Conservation (phyloP, 2,113 vertebrate species). For the Morphnarchus princeps region DNA sequence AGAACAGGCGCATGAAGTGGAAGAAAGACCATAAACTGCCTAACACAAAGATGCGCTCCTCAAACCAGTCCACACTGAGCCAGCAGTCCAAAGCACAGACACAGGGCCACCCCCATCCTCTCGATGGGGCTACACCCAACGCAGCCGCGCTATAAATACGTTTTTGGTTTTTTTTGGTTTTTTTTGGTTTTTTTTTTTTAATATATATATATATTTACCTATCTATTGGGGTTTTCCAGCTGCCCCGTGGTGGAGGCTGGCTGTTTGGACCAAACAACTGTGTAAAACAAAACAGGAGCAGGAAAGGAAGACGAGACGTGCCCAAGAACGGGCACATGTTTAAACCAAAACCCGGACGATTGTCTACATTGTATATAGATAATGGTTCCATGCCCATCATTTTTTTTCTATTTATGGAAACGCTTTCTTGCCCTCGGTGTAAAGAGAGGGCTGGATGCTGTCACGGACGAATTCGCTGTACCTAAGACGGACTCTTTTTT, state of each 20-base stretch:
- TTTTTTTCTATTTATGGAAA: slow-evolving; percentile 70
- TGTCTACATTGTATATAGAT: slow-evolving; percentile 62
- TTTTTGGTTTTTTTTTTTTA: neutral
- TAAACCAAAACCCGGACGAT: slow-evolving; percentile 59
- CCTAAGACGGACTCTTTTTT: slow-evolving; percentile 36
- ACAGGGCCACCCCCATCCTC: slow-evolving; percentile 76
- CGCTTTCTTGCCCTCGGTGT: slow-evolving; percentile 13
- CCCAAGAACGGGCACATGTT: slow-evolving; percentile 43
- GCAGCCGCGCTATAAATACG: slow-evolving; percentile 82
- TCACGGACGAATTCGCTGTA: slow-evolving; percentile 44
- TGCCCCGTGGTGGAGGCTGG: slow-evolving; percentile 20
- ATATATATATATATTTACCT: slow-evolving; percentile 19
- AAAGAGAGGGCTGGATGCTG: slow-evolving; percentile 43
- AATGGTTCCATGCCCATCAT: slow-evolving; percentile 57
- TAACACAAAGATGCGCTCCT: slow-evolving; percentile 97
- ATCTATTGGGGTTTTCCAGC: slow-evolving; percentile 33
- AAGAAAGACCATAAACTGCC: slow-evolving; percentile 96
- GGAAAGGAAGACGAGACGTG: slow-evolving; percentile 46
- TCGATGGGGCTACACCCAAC: slow-evolving; percentile 85
- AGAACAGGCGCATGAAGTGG: slow-evolving; percentile 86
- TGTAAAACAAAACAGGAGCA: slow-evolving; percentile 52
- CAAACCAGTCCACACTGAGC: slow-evolving; percentile 80
- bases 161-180: neutral
- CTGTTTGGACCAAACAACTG: slow-evolving; percentile 61
- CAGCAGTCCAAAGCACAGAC: slow-evolving; percentile 83